Evolutionary conservation across 2,888 invertebrate species (phyloP).

Genomic region (Latrodectus hesperus): DNA sequence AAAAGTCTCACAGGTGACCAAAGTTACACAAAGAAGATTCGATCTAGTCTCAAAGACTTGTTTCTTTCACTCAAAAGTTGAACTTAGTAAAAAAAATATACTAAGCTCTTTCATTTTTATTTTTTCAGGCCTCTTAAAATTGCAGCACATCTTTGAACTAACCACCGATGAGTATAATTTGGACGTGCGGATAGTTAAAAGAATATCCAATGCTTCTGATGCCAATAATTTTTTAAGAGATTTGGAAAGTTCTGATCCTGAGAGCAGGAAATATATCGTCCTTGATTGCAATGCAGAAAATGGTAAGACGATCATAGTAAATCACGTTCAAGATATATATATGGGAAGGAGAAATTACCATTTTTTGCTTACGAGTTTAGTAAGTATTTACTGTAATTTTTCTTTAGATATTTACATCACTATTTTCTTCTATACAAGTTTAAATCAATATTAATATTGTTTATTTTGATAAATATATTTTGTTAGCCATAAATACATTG

Average conservation of each 20-base stretch:
- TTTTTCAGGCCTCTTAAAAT: slow-evolving; percentile 86
- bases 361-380: slow-evolving; percentile 90
- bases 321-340: slow-evolving; percentile 90
- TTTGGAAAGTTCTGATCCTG: slow-evolving; percentile 79
- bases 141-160: slow-evolving; percentile 94
- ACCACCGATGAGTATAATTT: slow-evolving; percentile 89
- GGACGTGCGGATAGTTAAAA: slow-evolving; percentile 83
- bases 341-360: slow-evolving; percentile 93
- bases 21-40: slow-evolving; percentile 29
- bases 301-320: slow-evolving; percentile 91
- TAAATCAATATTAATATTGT: too few species aligned
- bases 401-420: too few species aligned
- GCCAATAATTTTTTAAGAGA: slow-evolving; percentile 89
- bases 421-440: too few species aligned
- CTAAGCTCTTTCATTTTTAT: not conserved
- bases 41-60: slow-evolving; percentile 6
- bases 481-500: too few species aligned
- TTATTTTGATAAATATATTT: too few species aligned
- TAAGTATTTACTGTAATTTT: slow-evolving; percentile 12
- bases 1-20: slow-evolving; percentile 10
- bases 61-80: not conserved
- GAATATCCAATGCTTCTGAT: slow-evolving; percentile 89
- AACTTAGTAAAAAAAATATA: not conserved
- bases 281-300: slow-evolving; percentile 92
- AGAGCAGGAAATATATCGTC: slow-evolving; percentile 61